A percentile compares a stretch with the other conserved stretches of the same genome.
These are phyloP conservation scores for Reticulitermes speratus DNA, from an alignment of 1,140 invertebrate species.

Conservation along the genomic window DNA sequence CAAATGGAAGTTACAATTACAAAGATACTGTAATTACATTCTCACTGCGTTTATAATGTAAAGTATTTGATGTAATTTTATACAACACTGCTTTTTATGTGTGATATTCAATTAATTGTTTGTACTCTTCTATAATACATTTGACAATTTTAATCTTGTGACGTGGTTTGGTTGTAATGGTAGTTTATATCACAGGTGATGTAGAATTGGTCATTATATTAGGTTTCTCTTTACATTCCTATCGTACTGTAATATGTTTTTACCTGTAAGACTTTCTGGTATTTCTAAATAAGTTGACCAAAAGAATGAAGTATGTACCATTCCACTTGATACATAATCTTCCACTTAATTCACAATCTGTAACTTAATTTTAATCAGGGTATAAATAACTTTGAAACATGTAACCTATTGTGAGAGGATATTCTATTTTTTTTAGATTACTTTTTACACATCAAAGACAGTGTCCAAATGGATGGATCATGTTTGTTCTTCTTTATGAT, in stretches of 20 bases:
- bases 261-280: background rate
- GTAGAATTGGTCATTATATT: background rate
- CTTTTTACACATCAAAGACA: conserved; percentile 12
- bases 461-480: background rate
- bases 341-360: background rate
- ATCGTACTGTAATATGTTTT: background rate
- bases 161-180: background rate
- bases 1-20: background rate
- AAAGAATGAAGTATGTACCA: background rate
- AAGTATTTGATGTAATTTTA: no score
- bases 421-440: conserved; percentile 13
- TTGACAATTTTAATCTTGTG: background rate
- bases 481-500: background rate
- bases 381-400: conserved; percentile 2
- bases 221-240: background rate
- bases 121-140: background rate
- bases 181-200: no score
- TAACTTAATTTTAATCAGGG: conserved; percentile 7
- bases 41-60: no score
- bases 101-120: background rate
- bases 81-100: background rate
- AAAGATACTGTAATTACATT: background rate
- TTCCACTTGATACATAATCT: background rate
- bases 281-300: background rate
- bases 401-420: background rate